A percentile compares a stretch with the other conserved stretches of the same genome.
These are phyloP conservation scores for Pangasianodon hypophthalmus DNA, from an alignment of 2,113 vertebrate species.

Conservation along the genomic window DNA sequence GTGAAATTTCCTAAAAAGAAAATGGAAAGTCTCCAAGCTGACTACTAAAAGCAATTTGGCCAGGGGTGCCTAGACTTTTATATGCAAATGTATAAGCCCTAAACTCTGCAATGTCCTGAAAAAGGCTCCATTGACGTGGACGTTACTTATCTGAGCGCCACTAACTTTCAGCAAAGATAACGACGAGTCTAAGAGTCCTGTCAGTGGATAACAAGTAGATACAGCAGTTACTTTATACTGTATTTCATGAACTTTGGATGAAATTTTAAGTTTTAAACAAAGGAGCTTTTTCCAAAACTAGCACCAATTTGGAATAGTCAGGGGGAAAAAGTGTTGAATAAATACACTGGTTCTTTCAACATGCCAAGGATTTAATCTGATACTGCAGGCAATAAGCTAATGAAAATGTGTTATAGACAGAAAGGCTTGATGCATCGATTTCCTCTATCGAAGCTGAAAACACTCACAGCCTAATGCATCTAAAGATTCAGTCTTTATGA, in stretches of 20 bases:
- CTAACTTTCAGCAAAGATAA: no score
- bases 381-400: neutral
- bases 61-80: neutral
- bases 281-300: neutral
- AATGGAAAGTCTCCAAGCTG: no score
- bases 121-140: neutral
- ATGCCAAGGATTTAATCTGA: no score
- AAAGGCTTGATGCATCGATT: slow-evolving; percentile 7
- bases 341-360: neutral
- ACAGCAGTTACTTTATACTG: neutral
- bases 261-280: neutral
- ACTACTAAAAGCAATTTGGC: neutral
- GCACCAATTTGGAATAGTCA: neutral
- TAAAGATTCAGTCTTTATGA: neutral
- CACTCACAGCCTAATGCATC: neutral
- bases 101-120: neutral
- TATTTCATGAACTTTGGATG: neutral
- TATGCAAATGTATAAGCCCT: no score
- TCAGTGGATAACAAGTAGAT: neutral
- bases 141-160: neutral
- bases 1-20: no score
- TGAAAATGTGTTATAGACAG: neutral
- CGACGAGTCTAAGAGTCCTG: no score
- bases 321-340: neutral
- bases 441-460: neutral